phyloP scores from a whole-genome alignment of 2,113 vertebrate species.

The Rhinopomastus cyanomelas region DNA sequence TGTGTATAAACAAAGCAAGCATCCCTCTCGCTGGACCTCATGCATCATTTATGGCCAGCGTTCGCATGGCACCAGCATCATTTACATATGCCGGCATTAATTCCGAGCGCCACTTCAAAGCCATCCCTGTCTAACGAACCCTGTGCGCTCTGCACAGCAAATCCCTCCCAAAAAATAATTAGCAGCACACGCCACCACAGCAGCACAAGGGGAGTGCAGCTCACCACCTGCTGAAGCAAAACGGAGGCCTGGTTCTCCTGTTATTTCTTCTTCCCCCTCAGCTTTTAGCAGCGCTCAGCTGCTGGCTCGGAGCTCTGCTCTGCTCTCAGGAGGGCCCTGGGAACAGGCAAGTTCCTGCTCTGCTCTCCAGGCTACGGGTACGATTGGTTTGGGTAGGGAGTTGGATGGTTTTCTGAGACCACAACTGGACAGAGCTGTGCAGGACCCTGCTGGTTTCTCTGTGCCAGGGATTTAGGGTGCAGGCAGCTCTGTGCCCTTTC shows the following conservation, averaged over 20 bases:
- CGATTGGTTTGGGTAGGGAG: neutral
- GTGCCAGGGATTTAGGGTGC: neutral
- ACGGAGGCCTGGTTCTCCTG: conserved; percentile 57
- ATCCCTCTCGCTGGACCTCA: conserved; percentile 45
- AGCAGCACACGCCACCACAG: conserved; percentile 49
- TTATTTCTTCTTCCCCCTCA: neutral
- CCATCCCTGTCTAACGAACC: conserved; percentile 60
- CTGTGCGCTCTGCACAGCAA: neutral
- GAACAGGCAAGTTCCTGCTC: neutral
- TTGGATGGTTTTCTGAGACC: neutral
- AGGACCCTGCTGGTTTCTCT: neutral
- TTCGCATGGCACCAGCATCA: conserved; percentile 33
- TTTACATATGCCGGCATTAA: conserved; percentile 62
- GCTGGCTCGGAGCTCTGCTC: conserved; percentile 25
- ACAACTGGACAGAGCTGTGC: neutral
- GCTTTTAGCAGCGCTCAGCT: conserved; percentile 37
- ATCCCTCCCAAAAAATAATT: conserved; percentile 64
- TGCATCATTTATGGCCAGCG: conserved; percentile 60
- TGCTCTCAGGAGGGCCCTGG: neutral
- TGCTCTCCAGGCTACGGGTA: neutral
- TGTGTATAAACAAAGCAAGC: conserved; percentile 51
- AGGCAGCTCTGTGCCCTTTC: neutral
- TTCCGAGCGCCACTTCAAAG: conserved; percentile 62
- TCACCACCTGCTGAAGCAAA: conserved; percentile 64
- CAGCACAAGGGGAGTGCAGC: conserved; percentile 25